phyloP scores from a whole-genome alignment of 2,113 vertebrate species.

The Malurus elegans region DNA sequence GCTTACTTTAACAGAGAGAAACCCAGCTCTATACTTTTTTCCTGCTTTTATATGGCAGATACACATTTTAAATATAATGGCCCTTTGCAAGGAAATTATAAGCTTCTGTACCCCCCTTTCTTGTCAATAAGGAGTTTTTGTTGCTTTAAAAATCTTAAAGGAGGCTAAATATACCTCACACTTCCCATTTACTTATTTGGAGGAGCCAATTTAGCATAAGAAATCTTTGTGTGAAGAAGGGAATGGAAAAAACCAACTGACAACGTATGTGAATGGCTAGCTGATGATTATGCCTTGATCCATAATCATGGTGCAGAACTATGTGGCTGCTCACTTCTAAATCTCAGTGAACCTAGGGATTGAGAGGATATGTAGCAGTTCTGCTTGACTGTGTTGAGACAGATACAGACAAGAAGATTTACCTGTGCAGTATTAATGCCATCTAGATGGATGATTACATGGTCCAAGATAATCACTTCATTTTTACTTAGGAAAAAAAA shows the following conservation, averaged over 20 bases:
- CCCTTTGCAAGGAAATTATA: not conserved
- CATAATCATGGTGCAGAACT: not conserved
- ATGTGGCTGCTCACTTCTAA: not conserved
- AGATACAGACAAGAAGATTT: slow-evolving; percentile 57
- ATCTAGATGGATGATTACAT: slow-evolving; percentile 10
- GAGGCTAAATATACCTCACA: not conserved
- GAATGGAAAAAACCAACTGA: not conserved
- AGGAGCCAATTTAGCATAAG: not conserved
- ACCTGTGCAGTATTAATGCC: slow-evolving; percentile 2
- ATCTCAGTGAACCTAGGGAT: not conserved
- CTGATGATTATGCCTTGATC: not conserved
- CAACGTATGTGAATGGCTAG: not conserved
- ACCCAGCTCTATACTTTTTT: not conserved
- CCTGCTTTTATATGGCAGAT: not conserved
- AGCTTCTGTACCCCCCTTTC: not conserved
- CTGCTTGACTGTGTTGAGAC: slow-evolving; percentile 25
- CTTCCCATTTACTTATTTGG: not conserved
- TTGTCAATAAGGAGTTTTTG: not conserved
- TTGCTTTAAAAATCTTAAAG: not conserved
- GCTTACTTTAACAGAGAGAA: not conserved
- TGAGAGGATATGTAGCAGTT: not conserved
- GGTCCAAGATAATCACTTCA: slow-evolving; percentile 24
- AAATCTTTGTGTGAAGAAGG: not conserved
- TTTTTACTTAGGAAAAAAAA: slow-evolving; percentile 5
- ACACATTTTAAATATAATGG: not conserved